phyloP scores from a whole-genome alignment of 2,113 vertebrate species.

The western clawed frog (Xenopus tropicalis) region DNA sequence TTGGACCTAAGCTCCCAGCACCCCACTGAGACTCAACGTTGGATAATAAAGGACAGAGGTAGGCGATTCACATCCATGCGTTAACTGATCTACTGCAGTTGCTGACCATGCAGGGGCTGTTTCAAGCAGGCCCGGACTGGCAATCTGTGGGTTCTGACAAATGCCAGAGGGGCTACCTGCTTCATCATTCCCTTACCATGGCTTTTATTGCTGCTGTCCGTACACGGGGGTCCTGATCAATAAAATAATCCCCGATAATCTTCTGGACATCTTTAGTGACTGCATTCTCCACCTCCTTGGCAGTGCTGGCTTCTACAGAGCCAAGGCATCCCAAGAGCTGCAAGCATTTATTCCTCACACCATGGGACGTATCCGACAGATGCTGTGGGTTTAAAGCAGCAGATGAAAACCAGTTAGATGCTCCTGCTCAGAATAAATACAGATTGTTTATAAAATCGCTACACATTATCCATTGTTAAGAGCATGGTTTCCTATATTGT shows the following conservation, averaged over 20 bases:
- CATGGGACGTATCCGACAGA: conserved; percentile 85
- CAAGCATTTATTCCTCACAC: conserved; percentile 92
- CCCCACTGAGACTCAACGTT: too few relatives aligned
- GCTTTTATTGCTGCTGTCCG: conserved; percentile 93
- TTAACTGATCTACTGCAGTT: too few relatives aligned
- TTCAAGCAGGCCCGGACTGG: too few relatives aligned
- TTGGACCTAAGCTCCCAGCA: too few relatives aligned
- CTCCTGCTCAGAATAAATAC: background rate
- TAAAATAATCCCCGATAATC: conserved; percentile 91
- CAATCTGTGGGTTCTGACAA: too few relatives aligned
- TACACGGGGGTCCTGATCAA: conserved; percentile 91
- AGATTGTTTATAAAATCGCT: too few relatives aligned
- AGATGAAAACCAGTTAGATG: background rate
- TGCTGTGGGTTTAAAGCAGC: conserved; percentile 63
- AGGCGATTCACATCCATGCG: too few relatives aligned
- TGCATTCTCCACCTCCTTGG: conserved; percentile 73
- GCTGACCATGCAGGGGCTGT: too few relatives aligned
- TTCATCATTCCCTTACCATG: conserved; percentile 69
- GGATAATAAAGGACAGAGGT: too few relatives aligned
- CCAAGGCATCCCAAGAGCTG: conserved; percentile 90
- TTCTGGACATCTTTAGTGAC: conserved; percentile 80
- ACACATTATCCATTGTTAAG: too few relatives aligned
- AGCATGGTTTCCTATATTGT: too few relatives aligned
- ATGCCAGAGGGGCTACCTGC: too few relatives aligned
- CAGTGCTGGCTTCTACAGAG: conserved; percentile 67